Evolutionary conservation across 30 jellyfish, hydroid and myxozoan genomes (phyloP).

Genomic region (Clytia hemisphaerica): DNA sequence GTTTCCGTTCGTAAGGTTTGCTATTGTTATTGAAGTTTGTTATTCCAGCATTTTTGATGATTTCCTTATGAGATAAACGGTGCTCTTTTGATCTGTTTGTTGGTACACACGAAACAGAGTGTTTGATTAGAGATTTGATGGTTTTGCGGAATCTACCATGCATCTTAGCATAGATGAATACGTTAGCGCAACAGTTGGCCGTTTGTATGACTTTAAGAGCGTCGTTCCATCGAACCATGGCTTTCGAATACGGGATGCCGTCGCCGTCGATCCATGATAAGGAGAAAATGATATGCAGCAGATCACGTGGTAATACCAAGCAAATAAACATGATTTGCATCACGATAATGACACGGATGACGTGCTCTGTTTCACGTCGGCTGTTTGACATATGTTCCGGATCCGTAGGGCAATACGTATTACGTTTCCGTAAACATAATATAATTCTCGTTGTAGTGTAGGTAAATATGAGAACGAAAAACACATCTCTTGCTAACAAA

Average conservation of each 20-base stretch:
- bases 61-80: no score
- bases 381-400: not conserved
- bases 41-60: no score
- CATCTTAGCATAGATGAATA: slow-evolving; percentile 12
- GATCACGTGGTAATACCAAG: slow-evolving; percentile 6
- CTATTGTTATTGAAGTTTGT: no score
- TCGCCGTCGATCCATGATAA: slow-evolving; percentile 14
- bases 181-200: slow-evolving; percentile 10
- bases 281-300: not conserved
- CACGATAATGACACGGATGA: slow-evolving; percentile 15
- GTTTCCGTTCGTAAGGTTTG: no score
- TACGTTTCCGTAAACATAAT: not conserved
- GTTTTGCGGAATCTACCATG: slow-evolving; percentile 18
- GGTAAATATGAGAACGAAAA: not conserved
- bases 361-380: slow-evolving; percentile 9
- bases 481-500: not conserved
- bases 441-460: not conserved
- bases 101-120: no score
- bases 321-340: not conserved
- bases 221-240: not conserved
- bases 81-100: no score
- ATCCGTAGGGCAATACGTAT: not conserved
- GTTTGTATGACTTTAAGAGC: slow-evolving; percentile 3
- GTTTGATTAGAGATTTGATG: no score
- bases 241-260: not conserved